Evolutionary conservation across 2,113 vertebrate species (phyloP), one percentile per base, ranked within the genome.

Genomic region (Poicephalus gulielmi): DNA sequence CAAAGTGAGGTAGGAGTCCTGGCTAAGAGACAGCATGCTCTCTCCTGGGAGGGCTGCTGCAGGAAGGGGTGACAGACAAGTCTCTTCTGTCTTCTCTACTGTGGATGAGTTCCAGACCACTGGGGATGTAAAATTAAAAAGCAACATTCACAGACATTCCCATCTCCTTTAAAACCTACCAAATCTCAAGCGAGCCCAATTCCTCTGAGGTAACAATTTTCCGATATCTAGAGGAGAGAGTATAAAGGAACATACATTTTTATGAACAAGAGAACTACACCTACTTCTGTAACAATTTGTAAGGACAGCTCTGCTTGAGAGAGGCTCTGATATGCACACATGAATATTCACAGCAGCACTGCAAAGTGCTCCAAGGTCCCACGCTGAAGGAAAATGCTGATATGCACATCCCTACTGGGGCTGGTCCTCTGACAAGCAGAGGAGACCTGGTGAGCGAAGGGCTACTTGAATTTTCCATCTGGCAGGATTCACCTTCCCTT

Each of bases 261-360:
- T 68, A 83, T 4, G 2, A 39, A 63, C 31, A 55, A 49, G 11
- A 39, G 50, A 62, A 31, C 47, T 27, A 30, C 16, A 57, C 19
- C 37, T 37, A 39, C 63, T 59, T 59, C 5, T 30, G 30, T 47
- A 67, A 52, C 43, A 41, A 13, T 60, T 53, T 53, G 24, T 15
- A 18, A n/a, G 44, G 64, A 37, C 1, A 5, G 41, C n/a, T 86
- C 41, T 37, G 41, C 41, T 44, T 37, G 0, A 0, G 1, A 41
- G 46, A 37, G 55, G 24, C 33, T 79, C 39, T 2, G 5, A 24
- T 17, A 17, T 0, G 0, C 31, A 13, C 4, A 3, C 60, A 23
- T 53, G 66, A 84, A 84, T 78, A 92, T 46, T 71, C 77, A 79
- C n/a, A 55, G 78, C 60, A 78, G 69, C 55, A n/a, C 37, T 35